phyloP scores from a whole-genome alignment of 2,888 invertebrate species.

The Tuta absoluta region DNA sequence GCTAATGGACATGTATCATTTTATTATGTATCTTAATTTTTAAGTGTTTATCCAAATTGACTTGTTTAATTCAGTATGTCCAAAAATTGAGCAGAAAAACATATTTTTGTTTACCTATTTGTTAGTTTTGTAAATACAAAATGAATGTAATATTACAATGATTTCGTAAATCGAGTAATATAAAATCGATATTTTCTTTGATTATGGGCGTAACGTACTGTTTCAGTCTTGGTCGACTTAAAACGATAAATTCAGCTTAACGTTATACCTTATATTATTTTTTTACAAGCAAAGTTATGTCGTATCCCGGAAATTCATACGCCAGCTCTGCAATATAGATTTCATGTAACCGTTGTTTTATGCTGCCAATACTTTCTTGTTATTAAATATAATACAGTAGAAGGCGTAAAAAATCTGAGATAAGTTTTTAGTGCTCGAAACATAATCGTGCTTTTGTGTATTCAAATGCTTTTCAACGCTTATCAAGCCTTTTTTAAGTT shows the following conservation, averaged over 20 bases:
- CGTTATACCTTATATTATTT: conserved; percentile 21
- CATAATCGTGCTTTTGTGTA: conserved; percentile 45
- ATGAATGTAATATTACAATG: conserved; percentile 1
- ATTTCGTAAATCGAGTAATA: conserved; percentile 4
- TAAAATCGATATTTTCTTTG: background rate
- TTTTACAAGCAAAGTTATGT: conserved; percentile 24
- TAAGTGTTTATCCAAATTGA: background rate
- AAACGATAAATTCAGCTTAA: conserved; percentile 36
- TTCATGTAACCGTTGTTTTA: background rate
- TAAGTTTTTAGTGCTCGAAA: conserved; percentile 22
- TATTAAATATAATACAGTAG: no score
- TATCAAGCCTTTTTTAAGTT: conserved; percentile 6
- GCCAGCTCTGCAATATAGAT: background rate
- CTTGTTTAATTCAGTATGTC: background rate
- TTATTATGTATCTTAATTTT: background rate
- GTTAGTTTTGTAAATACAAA: conserved; percentile 33
- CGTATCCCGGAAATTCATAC: background rate
- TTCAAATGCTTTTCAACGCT: conserved; percentile 3
- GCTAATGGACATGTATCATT: background rate
- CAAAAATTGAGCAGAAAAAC: conserved; percentile 20
- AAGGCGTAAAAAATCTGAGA: conserved; percentile 9
- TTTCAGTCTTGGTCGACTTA: conserved; percentile 56
- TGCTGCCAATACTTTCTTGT: no score
- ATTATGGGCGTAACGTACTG: conserved; percentile 36
- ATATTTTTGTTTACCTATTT: background rate